Evolutionary conservation across 2,113 vertebrate genomes (phyloP), one percentile per base, ranked within the genome.

Genomic region (Amia ocellicauda): DNA sequence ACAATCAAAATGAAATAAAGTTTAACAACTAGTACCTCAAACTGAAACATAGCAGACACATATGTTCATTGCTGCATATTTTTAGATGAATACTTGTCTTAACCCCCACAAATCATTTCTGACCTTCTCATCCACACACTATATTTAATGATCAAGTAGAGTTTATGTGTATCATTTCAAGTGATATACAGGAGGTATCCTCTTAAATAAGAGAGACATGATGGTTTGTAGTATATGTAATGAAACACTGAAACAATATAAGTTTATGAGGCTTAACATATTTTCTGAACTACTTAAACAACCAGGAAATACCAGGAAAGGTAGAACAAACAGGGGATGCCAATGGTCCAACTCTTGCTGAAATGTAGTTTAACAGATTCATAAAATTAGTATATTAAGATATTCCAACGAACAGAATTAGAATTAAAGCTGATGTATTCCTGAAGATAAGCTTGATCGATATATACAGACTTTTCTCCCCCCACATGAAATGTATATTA

Each of bases 161-260:
- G 29, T 51, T 50, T 65, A 58, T 49, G 54, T 42, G 29, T 53
- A 14, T 45, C 63, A 65, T 54, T 49, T 56, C 49, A 58, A 66
- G 56, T 66, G 57, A 66, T 36, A 41, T 28, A 40, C 60, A 49
- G 23, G 64, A 66, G 64, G 55, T 59, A 51, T 58, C 23, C 51
- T 29, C 17, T 47, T 22, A 40, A 24, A 20, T 27, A 58, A 49
- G 29, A 47, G 52, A 57, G 56, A 31, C 43, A 20, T n/a, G 55
- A 51, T 58, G 26, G 56, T 58, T 40, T 51, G 26, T 64, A 57
- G 52, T 26, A 22, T n/a, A 41, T 17, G 14, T 20, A 16, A 40
- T 58, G 9, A 43, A 58, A 42, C 49, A 43, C 19, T 22, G 51
- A 28, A 58, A n/a, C 42, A 28, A 29, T 17, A 47, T 23, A 53